Evolutionary conservation across 2,888 invertebrate genomes (phyloP).

Genomic region (Tipula lateralis): DNA sequence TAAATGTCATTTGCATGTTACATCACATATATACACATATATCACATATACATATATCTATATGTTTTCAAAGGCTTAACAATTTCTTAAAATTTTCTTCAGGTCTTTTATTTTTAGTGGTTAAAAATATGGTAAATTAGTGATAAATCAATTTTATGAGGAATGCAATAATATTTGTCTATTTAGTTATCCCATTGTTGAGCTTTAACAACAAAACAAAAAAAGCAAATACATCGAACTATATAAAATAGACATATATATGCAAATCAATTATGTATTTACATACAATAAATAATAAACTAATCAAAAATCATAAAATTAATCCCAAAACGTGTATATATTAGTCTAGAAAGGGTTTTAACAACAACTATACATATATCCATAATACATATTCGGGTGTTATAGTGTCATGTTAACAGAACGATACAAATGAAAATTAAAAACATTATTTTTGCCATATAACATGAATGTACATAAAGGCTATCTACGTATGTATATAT

Average conservation of each 20-base stretch:
- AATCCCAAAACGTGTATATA: background rate
- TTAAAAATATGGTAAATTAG: background rate
- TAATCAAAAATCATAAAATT: background rate
- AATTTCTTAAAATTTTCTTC: background rate
- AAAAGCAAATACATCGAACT: background rate
- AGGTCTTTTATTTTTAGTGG: background rate
- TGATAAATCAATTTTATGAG: background rate
- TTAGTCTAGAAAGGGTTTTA: background rate
- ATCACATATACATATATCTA: background rate
- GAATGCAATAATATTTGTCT: background rate
- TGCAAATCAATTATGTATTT: no score
- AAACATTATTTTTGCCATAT: background rate
- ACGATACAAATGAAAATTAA: background rate
- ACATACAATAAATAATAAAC: background rate
- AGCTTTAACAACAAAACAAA: background rate
- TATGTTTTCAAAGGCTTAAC: background rate
- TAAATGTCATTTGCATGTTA: background rate
- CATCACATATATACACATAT: background rate
- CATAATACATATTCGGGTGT: background rate
- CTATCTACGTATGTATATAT: background rate
- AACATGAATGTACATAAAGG: background rate
- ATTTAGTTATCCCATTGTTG: no score
- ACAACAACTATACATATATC: background rate
- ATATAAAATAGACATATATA: background rate
- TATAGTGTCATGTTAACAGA: background rate